phyloP scores from a whole-genome alignment of 1,140 invertebrate species.

The Mya arenaria region DNA sequence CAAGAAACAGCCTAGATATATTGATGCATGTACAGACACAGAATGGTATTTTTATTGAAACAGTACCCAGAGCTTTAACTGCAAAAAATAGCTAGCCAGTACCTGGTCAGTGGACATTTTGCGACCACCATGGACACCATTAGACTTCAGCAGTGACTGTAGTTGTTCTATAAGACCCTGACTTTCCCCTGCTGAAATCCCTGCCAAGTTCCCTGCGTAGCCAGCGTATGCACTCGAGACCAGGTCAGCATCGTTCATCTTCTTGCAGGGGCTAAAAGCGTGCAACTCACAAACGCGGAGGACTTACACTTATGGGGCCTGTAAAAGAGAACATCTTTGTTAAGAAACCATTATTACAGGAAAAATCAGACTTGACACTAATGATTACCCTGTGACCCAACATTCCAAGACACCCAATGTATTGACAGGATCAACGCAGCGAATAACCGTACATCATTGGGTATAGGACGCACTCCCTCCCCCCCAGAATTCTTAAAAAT shows the following conservation, averaged over 20 bases:
- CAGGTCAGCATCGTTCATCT: slow-evolving; percentile 67
- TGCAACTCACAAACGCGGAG: no score
- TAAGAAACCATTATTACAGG: no score
- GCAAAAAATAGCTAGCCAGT: background rate
- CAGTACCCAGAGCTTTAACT: background rate
- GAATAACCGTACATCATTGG: no score
- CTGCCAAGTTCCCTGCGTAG: slow-evolving; percentile 41
- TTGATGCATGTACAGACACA: background rate
- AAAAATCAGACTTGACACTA: no score
- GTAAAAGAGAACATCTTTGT: no score
- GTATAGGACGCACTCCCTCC: no score
- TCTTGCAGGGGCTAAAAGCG: background rate
- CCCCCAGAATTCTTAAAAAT: no score
- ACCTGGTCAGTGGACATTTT: slow-evolving; percentile 43
- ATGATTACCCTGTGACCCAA: no score
- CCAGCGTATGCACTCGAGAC: slow-evolving; percentile 64
- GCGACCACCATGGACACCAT: slow-evolving; percentile 35
- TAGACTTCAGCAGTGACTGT: slow-evolving; percentile 49
- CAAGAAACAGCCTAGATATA: background rate
- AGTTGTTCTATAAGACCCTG: slow-evolving; percentile 41
- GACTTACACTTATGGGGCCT: no score
- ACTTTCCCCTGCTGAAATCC: slow-evolving; percentile 6
- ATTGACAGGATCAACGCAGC: no score
- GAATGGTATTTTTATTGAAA: background rate
- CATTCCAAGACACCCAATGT: no score